phyloP scores from a whole-genome alignment of 2,888 invertebrate species.

The Notodonta ziczac region DNA sequence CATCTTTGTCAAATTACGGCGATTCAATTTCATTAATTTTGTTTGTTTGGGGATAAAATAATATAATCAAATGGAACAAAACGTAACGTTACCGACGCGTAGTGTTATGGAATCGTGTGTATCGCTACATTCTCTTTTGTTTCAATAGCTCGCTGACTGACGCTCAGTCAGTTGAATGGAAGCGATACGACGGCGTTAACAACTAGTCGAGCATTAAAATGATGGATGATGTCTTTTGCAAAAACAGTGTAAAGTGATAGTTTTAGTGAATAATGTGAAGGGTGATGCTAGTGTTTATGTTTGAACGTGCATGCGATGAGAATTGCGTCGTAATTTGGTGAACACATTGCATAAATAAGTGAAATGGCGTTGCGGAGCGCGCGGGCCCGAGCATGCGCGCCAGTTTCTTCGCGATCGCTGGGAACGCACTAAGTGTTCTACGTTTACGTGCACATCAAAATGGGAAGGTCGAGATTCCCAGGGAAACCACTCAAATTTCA shows the following conservation, averaged over 20 bases:
- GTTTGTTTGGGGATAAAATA: conserved; percentile 57
- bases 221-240: conserved; percentile 80
- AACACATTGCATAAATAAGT: conserved; percentile 83
- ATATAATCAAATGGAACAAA: conserved; percentile 70
- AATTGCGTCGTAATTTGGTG: conserved; percentile 82
- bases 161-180: conserved; percentile 75
- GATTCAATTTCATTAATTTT: conserved; percentile 75
- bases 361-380: conserved; percentile 84
- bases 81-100: conserved; percentile 64
- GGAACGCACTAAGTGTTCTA: conserved; percentile 83
- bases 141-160: conserved; percentile 65
- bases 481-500: conserved; percentile 95
- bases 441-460: conserved; percentile 85
- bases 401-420: conserved; percentile 77
- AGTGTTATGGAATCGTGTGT: conserved; percentile 64
- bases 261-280: conserved; percentile 77
- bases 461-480: conserved; percentile 94
- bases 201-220: conserved; percentile 81
- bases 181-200: conserved; percentile 76
- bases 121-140: conserved; percentile 82
- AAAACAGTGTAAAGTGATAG: conserved; percentile 77
- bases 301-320: conserved; percentile 69
- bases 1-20: conserved; percentile 83
- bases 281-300: conserved; percentile 73
- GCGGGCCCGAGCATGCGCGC: conserved; percentile 84